These are phyloP conservation scores for Hemiprocne comata DNA, from an alignment of 2,113 vertebrate genomes.

Conservation along the genomic window DNA sequence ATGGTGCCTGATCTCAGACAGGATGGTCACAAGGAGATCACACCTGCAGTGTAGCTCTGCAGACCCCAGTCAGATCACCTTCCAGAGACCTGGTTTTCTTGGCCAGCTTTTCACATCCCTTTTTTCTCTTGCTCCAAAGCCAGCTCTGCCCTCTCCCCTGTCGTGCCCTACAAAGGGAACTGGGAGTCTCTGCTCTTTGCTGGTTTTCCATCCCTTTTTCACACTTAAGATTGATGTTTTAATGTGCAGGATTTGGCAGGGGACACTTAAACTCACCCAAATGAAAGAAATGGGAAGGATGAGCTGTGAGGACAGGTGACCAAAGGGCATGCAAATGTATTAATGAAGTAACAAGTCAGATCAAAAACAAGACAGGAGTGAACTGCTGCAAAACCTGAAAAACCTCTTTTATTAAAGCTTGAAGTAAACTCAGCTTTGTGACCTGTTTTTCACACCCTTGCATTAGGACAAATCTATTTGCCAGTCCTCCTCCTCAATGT, in stretches of 20 bases:
- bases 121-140: background rate
- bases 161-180: fast-evolving
- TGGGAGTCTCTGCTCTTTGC: background rate
- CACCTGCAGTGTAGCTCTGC: background rate
- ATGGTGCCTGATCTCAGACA: background rate
- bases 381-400: background rate
- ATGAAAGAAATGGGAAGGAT: background rate
- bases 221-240: fast-evolving
- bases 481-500: background rate
- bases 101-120: background rate
- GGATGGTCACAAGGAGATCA: background rate
- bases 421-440: background rate
- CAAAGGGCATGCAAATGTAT: background rate
- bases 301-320: background rate
- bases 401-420: background rate
- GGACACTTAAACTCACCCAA: background rate
- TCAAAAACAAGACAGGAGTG: background rate
- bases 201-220: background rate
- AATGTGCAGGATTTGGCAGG: background rate
- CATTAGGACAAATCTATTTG: background rate
- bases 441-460: background rate
- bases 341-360: background rate
- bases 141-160: background rate
- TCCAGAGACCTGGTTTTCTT: background rate
- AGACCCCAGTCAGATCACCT: background rate